Evolutionary conservation across 2,113 vertebrate genomes (phyloP).

Genomic region (Amblyornis subalaris): DNA sequence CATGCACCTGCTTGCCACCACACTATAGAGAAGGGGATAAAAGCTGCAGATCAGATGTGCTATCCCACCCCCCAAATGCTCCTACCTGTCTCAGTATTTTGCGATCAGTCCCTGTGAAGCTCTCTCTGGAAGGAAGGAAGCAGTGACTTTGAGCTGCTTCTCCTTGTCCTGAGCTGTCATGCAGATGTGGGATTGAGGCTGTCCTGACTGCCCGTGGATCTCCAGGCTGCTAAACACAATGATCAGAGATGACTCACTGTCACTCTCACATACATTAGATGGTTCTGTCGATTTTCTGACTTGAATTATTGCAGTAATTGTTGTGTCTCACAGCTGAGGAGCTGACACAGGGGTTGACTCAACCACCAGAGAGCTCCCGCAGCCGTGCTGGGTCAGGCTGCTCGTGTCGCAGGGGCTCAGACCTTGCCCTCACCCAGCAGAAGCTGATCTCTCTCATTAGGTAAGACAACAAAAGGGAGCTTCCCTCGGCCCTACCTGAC

Average conservation of each 20-base stretch:
- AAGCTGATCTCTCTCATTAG: constrained; percentile 1
- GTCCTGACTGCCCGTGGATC: not conserved
- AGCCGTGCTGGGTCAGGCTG: not conserved
- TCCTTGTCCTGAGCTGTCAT: not conserved
- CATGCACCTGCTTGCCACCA: not conserved
- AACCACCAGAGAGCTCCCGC: not conserved
- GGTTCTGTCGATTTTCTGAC: not conserved
- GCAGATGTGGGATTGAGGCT: not conserved
- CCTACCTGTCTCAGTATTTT: not conserved
- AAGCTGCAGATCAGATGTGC: not conserved
- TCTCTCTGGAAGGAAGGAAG: not conserved
- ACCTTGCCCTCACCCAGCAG: not conserved
- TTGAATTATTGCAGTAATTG: not conserved
- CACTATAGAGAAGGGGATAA: accelerated
- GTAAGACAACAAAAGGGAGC: not conserved
- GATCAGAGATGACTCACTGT: constrained; percentile 49
- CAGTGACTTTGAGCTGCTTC: constrained; percentile 2
- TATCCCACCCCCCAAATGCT: not conserved
- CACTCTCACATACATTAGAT: not conserved
- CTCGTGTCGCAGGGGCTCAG: accelerated
- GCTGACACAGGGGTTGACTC: not conserved
- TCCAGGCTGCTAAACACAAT: not conserved
- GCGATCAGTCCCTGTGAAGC: not conserved
- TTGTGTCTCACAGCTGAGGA: not conserved
- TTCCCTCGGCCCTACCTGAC: not conserved